Conservation (phyloP, 2,797 vertebrate species). For the Antrozous pallidus region DNA sequence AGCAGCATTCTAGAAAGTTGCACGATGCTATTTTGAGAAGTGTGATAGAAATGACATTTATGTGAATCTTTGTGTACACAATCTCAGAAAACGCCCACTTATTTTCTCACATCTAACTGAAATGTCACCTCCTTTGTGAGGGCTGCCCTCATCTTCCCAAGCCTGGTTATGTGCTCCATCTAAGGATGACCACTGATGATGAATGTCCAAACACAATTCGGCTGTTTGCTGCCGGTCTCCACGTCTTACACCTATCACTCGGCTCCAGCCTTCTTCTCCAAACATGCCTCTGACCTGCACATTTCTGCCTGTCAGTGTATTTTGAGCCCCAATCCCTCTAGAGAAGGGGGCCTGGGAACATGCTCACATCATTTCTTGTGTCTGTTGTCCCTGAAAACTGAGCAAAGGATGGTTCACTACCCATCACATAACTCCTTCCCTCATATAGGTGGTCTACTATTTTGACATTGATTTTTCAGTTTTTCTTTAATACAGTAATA, state of each 20-base stretch:
- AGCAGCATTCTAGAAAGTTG: conserved; percentile 55
- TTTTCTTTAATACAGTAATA: background rate
- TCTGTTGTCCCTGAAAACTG: background rate
- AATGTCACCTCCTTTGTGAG: conserved; percentile 46
- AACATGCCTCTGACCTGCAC: background rate
- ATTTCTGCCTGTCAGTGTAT: background rate
- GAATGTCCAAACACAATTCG: background rate
- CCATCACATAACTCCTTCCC: background rate
- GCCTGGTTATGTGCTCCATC: background rate
- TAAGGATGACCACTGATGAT: background rate
- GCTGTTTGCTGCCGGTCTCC: background rate
- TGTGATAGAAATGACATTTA: conserved; percentile 71
- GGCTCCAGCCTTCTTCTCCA: background rate
- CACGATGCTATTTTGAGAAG: conserved; percentile 54
- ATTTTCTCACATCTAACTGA: conserved; percentile 55
- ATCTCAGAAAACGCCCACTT: conserved; percentile 57
- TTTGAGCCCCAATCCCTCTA: background rate
- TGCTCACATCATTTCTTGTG: background rate
- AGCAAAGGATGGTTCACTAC: too few relatives aligned
- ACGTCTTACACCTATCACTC: background rate
- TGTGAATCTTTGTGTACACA: conserved; percentile 60
- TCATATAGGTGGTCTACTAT: rapidly evolving
- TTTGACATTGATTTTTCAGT: background rate
- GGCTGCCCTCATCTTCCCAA: conserved; percentile 32
- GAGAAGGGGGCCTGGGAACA: background rate